A percentile compares a stretch with the other conserved stretches of the same genome.
phyloP scores from a whole-genome alignment of 1,140 invertebrate species.

The Orussus abietinus region DNA sequence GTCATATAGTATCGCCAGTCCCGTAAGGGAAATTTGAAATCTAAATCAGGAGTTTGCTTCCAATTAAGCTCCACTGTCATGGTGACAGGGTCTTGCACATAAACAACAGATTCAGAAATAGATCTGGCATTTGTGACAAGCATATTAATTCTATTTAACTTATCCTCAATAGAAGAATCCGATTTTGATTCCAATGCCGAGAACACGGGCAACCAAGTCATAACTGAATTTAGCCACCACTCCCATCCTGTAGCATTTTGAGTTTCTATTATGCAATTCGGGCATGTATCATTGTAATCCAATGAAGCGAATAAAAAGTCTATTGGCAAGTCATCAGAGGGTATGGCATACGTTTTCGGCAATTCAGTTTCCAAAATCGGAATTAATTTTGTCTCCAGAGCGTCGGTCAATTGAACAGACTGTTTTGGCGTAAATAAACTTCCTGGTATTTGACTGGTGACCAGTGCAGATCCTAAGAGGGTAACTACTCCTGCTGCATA shows the following conservation, averaged over 20 bases:
- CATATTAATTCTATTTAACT: slow-evolving; percentile 8
- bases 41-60: slow-evolving; percentile 28
- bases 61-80: slow-evolving; percentile 33
- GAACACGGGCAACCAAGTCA: slow-evolving; percentile 49
- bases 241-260: slow-evolving; percentile 33
- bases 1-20: slow-evolving; percentile 37
- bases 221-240: slow-evolving; percentile 51
- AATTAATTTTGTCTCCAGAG: slow-evolving; percentile 13
- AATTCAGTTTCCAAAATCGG: slow-evolving; percentile 1
- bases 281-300: slow-evolving; percentile 11
- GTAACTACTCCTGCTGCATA: slow-evolving; percentile 71
- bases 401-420: slow-evolving; percentile 8
- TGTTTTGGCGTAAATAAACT: slow-evolving; percentile 27
- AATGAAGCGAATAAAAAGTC: slow-evolving; percentile 7
- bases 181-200: slow-evolving; percentile 12
- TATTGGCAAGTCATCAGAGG: not conserved
- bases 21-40: slow-evolving; percentile 27
- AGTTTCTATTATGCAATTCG: slow-evolving; percentile 8
- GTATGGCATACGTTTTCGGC: not conserved
- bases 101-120: slow-evolving; percentile 12
- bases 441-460: slow-evolving; percentile 60
- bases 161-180: slow-evolving; percentile 5
- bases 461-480: slow-evolving; percentile 65
- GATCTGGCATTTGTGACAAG: slow-evolving; percentile 9
- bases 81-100: slow-evolving; percentile 22